Percentiles rank a stretch among this genome's conserved stretches.
phyloP scores from a whole-genome alignment of 2,797 vertebrate species.

The Pagetopsis macropterus region DNA sequence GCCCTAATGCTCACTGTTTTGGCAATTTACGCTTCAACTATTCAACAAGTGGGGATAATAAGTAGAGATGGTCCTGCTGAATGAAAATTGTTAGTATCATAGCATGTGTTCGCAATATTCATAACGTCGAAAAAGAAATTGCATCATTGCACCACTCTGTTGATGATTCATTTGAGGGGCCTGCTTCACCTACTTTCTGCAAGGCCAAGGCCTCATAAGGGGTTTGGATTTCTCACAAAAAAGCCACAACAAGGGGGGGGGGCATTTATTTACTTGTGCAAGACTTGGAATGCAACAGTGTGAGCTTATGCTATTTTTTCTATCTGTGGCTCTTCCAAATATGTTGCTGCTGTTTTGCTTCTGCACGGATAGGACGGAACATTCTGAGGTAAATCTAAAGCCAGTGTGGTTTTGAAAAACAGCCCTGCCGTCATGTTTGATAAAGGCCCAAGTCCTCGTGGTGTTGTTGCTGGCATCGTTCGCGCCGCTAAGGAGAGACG shows the following conservation, averaged over 20 bases:
- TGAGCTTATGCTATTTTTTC: constrained; percentile 41
- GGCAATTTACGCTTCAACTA: no score
- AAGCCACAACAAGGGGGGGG: constrained; percentile 17
- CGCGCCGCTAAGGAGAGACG: constrained; percentile 30
- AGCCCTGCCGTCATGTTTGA: constrained; percentile 69
- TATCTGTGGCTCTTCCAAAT: constrained; percentile 41
- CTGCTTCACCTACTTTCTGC: constrained; percentile 23
- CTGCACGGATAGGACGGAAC: constrained; percentile 50
- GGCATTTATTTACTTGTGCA: constrained; percentile 58
- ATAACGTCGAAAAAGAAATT: no score
- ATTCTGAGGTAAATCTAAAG: constrained; percentile 67
- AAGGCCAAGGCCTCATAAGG: constrained; percentile 12
- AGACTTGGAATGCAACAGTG: constrained; percentile 45
- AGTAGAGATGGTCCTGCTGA: no score
- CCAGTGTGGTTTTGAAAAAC: constrained; percentile 72
- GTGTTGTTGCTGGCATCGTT: constrained; percentile 66
- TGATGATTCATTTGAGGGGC: not conserved
- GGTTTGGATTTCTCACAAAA: constrained; percentile 38
- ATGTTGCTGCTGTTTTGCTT: constrained; percentile 44
- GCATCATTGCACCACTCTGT: no score
- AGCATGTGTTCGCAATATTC: no score
- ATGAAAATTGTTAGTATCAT: no score
- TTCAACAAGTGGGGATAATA: no score
- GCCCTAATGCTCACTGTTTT: no score
- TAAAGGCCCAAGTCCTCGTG: constrained; percentile 60